A percentile compares a stretch with the other conserved stretches of the same genome.
These are phyloP conservation scores for Platalea minor DNA, from an alignment of 2,797 vertebrate species.

Conservation along the genomic window DNA sequence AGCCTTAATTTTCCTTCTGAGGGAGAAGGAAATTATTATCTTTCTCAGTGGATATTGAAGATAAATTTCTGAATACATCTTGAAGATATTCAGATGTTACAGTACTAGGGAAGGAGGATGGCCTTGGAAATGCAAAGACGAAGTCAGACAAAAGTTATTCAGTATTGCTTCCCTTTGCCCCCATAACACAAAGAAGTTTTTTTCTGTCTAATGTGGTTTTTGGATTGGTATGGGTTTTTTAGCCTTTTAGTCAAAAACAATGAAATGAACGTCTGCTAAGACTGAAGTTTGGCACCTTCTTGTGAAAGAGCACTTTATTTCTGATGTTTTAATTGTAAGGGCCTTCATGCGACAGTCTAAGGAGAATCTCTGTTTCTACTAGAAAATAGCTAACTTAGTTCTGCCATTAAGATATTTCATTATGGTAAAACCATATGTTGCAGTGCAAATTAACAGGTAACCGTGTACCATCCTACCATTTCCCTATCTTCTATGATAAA, in stretches of 20 bases:
- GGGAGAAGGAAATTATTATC: background rate
- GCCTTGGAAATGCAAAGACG: background rate
- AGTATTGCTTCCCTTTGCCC: background rate
- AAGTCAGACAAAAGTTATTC: background rate
- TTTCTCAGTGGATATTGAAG: constrained; percentile 10
- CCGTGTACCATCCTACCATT: background rate
- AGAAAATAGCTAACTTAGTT: background rate
- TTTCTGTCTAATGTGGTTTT: background rate
- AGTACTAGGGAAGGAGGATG: background rate
- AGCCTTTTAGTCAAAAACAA: background rate
- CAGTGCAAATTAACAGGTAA: background rate
- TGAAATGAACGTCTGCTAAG: background rate
- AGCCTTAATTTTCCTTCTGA: constrained; percentile 4
- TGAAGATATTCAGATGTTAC: background rate
- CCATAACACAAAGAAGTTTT: background rate
- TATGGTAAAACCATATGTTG: background rate
- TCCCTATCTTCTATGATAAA: background rate
- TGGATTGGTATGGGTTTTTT: background rate
- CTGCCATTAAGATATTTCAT: background rate
- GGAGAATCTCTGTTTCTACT: background rate
- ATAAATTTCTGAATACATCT: background rate
- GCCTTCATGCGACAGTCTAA: background rate
- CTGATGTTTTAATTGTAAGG: background rate
- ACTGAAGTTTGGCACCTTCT: background rate
- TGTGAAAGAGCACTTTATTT: background rate